These are phyloP conservation scores for Dipodomys stephensi DNA, from an alignment of 2,113 vertebrate genomes.

Conservation along the genomic window DNA sequence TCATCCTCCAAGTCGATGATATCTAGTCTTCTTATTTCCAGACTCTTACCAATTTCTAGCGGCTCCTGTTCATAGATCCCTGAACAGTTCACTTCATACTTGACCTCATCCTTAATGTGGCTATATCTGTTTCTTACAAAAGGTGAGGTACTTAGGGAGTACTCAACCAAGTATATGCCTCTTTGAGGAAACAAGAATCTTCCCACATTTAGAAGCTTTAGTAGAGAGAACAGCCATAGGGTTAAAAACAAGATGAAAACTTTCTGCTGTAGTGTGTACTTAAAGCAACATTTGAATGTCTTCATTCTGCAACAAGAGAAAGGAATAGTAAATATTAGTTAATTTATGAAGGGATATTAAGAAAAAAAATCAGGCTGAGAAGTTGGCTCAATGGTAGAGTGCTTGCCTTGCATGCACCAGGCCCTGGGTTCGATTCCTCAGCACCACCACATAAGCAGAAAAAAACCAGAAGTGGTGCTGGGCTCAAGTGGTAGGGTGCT, in stretches of 20 bases:
- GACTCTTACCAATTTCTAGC: conserved; percentile 92
- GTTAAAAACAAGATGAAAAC: conserved; percentile 83
- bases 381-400: no score
- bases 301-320: conserved; percentile 90
- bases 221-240: conserved; percentile 85
- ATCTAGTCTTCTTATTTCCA: conserved; percentile 89
- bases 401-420: no score
- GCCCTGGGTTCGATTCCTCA: no score
- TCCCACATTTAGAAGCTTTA: conserved; percentile 86
- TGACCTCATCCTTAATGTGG: conserved; percentile 63
- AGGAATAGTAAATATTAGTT: neutral
- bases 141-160: conserved; percentile 84
- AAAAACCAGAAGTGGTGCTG: no score
- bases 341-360: neutral
- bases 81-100: conserved; percentile 89
- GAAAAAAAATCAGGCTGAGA: conserved; percentile 17
- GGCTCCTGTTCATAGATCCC: conserved; percentile 93
- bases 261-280: conserved; percentile 80
- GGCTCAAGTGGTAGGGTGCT: no score
- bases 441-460: no score
- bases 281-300: conserved; percentile 84
- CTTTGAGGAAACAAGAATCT: conserved; percentile 82
- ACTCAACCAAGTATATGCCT: conserved; percentile 88
- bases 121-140: conserved; percentile 83
- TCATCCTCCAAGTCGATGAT: conserved; percentile 91